Base-by-base conservation (phyloP, 1,140 invertebrate species). In the Drosophila sucinea region DNA sequence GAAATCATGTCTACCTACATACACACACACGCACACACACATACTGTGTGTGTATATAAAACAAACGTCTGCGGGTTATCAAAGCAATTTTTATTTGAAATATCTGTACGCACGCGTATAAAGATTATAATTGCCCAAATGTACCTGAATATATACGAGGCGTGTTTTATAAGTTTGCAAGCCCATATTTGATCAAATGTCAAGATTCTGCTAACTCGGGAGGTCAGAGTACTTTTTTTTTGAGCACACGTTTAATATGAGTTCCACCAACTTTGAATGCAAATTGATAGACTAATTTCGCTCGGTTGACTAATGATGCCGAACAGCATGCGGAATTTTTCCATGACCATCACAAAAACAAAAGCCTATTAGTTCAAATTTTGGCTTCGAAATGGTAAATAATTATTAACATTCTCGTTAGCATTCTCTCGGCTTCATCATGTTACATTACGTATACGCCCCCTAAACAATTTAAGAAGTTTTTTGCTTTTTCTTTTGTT, bases 71-170 rank as follows among this genome's bases (percentile, higher is more conserved):
- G 64, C 47, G 65, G 82, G 74, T 86, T 85, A 86, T 85, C 70
- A 86, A 66, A 64, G 76, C 72, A 64, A 76, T 83, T 67, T 75
- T 57, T 51, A 82, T 66, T 67, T 65, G 66, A 47, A 77, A 76
- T 68, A 65, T 77, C 74, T 81, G 68, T 70, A 71, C 60, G 51
- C 60, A 70, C 55, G 66, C 60, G 56, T 65, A 64, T 56, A 30
- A 64, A 71, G 70, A 86, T 78, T 81, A 70, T 78, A 86, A 76
- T 75, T 79, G 70, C 61, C 61, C 41, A 35, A 54, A 40, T 62
- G 47, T 54, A 64, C 40, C n/a, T 57, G 17, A 30, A 35, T 32
- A 54, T 32, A 69, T 64, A 41, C 35, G 35, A 38, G 35, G 35
- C 11, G 35, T 38, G 35, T 1, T 38, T 11, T 2, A 38, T 3